These are phyloP conservation scores for Brachionichthys hirsutus DNA, from an alignment of 2,113 vertebrate genomes.

Conservation along the genomic window DNA sequence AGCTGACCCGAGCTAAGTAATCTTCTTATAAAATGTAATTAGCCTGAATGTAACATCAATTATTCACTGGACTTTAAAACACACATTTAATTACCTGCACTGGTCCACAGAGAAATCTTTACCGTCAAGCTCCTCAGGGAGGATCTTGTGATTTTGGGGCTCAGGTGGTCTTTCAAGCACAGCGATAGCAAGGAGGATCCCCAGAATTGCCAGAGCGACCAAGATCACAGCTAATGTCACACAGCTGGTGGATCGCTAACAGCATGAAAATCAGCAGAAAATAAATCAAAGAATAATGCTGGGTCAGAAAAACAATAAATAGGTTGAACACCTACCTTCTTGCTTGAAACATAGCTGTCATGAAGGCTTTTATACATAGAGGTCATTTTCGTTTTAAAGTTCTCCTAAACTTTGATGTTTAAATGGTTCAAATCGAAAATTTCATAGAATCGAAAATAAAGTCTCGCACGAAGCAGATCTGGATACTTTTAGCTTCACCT, in stretches of 20 bases:
- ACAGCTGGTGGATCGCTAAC: constrained; percentile 51
- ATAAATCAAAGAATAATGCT: background rate
- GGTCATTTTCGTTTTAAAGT: constrained; percentile 32
- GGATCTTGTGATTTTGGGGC: constrained; percentile 3
- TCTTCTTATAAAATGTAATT: no score
- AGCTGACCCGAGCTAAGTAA: no score
- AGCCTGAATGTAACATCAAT: no score
- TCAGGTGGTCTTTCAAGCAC: constrained; percentile 57
- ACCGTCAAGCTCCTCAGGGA: background rate
- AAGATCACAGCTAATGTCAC: constrained; percentile 37
- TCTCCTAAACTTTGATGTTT: background rate
- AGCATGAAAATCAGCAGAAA: background rate
- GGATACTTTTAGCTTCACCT: background rate
- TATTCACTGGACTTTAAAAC: no score
- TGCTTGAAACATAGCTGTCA: constrained; percentile 56
- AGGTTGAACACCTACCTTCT: constrained; percentile 48
- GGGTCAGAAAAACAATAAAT: background rate
- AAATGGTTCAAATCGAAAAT: background rate
- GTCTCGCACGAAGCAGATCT: constrained; percentile 26
- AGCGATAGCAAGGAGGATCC: constrained; percentile 63
- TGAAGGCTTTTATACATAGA: constrained; percentile 57
- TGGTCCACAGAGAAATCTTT: constrained; percentile 22
- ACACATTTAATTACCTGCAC: constrained; percentile 63
- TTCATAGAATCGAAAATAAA: constrained; percentile 7
- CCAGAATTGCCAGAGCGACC: constrained; percentile 60